Evolutionary conservation across 1,140 invertebrate species (phyloP), one percentile per base, ranked within the genome.

Genomic region (Papilio polytes): DNA sequence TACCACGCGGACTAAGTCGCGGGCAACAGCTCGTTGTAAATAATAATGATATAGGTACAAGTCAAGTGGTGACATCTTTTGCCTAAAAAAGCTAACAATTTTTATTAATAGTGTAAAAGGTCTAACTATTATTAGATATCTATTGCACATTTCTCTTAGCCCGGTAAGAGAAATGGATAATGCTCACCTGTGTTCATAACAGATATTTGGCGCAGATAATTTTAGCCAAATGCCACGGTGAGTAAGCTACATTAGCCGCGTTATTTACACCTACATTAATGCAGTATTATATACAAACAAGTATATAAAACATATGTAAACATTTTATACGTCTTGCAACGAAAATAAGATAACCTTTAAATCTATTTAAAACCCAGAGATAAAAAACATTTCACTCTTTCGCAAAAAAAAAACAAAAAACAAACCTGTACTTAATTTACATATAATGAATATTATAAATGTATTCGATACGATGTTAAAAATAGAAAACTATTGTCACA

Each of bases 141-240:
- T 70, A 36, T 36, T 20, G 8, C 18, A 73, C 18, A 18, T 72
- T 41, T 36, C 41, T 9, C 31, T 73, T n/a, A 72, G 26, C 36
- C 10, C 63, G 53, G 41, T 41, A 81, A 76, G 12, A n/a, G 8
- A 81, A 83, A 85, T 82, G 82, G 82, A 76, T 78, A 63, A 51
- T 83, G 81, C 85, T 85, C 90, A 93, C 91, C 91, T 93, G 91
- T 86, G 85, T 79, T 79, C 80, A 79, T 76, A 53, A 72, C 73
- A 85, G 85, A 87, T 90, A 93, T 92, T 90, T 89, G 85, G 90
- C 88, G 86, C 89, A 85, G 86, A 89, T 93, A 93, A 92, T 90
- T 91, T 93, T 93, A 93, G 90, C 87, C 85, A 87, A 91, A 91
- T 87, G 88, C 84, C 88, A 80, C 81, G 86, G 81, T 89, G 91